Conservation (phyloP, 2,888 invertebrate genomes). For the Drosophila acutilabella region DNA sequence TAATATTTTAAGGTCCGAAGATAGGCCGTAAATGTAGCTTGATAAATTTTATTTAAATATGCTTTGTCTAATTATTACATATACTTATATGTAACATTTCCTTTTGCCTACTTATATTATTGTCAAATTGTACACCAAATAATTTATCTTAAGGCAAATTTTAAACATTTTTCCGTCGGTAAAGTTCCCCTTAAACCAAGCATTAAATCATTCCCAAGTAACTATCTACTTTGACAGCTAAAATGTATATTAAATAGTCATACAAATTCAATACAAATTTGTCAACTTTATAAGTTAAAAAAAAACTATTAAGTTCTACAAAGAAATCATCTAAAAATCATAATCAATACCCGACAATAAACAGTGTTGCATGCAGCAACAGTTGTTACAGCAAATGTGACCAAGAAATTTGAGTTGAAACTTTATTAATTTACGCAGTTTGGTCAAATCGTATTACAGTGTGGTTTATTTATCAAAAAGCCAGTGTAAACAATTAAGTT, state of each 20-base stretch:
- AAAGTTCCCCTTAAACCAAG: neutral
- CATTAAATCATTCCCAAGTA: neutral
- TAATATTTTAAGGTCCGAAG: neutral
- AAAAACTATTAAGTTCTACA: no score
- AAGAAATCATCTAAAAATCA: no score
- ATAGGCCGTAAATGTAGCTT: neutral
- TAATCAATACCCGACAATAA: no score
- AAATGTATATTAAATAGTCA: no score
- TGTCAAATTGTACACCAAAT: neutral
- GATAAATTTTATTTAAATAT: no score
- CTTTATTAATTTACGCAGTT: constrained; percentile 1
- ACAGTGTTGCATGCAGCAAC: neutral
- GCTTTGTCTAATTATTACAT: no score
- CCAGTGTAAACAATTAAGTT: constrained; percentile 48
- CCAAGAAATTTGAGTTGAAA: constrained; percentile 7
- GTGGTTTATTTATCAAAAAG: constrained; percentile 26
- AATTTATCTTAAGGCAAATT: neutral
- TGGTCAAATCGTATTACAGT: constrained; percentile 2
- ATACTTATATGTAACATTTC: no score
- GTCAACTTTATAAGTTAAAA: no score
- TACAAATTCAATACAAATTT: no score
- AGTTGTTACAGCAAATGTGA: neutral
- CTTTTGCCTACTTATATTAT: no score
- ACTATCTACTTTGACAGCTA: neutral
- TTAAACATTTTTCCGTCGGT: neutral